Evolutionary conservation across 2,888 invertebrate species (phyloP).

Genomic region (Lypha dubia): DNA sequence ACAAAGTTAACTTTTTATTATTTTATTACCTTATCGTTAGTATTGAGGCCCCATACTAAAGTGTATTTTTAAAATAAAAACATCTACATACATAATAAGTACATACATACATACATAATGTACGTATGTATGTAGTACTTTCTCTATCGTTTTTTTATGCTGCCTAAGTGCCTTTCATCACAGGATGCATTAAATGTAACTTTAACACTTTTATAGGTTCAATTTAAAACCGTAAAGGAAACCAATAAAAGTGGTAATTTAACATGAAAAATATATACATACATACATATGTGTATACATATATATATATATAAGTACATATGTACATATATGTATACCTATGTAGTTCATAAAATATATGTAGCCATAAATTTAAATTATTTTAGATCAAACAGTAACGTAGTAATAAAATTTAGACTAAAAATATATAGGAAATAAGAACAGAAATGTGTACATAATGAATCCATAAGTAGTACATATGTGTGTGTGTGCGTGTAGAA

Average conservation of each 20-base stretch:
- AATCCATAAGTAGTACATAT: not conserved
- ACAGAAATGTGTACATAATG: not conserved
- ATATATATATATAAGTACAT: not conserved
- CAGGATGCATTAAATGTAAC: constrained; percentile 46
- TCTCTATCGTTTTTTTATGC: not conserved
- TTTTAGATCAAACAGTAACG: constrained; percentile 21
- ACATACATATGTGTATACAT: not conserved
- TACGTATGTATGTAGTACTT: too few species aligned
- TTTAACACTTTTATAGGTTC: constrained; percentile 43
- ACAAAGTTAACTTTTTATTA: not conserved
- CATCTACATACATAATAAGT: too few species aligned
- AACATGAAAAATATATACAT: constrained; percentile 5
- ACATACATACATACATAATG: too few species aligned
- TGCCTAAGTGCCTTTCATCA: constrained; percentile 6
- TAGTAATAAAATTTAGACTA: not conserved
- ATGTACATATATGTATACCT: too few species aligned
- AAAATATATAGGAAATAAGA: not conserved
- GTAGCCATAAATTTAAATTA: constrained; percentile 25
- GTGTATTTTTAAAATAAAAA: not conserved
- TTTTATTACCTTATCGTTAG: not conserved
- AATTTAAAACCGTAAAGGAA: constrained; percentile 36
- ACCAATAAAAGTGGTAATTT: constrained; percentile 51
- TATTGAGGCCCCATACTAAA: not conserved
- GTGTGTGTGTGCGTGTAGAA: not conserved
- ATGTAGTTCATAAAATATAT: constrained; percentile 1